Conservation (phyloP, 2,888 invertebrate species). For the Hartigia nigra region DNA sequence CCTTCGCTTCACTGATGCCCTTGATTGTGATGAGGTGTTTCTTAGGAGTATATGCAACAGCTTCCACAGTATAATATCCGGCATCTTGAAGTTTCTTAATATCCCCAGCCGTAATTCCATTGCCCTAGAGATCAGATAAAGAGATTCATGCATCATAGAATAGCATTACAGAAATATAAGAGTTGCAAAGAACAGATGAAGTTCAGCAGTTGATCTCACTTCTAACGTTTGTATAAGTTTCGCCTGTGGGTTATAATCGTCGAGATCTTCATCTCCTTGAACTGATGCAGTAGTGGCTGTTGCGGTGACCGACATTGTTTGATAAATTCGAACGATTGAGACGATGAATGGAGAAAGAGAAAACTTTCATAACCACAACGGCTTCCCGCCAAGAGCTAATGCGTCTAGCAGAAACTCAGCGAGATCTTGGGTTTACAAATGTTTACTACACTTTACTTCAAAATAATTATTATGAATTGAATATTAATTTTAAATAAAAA, state of each 20-base stretch:
- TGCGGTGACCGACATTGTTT: constrained; percentile 20
- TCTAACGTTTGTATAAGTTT: constrained; percentile 56
- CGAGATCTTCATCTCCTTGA: constrained; percentile 46
- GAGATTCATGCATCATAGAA: neutral
- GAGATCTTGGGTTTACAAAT: neutral
- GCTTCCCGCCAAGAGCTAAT: neutral
- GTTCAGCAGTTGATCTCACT: constrained; percentile 32
- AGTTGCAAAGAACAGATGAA: neutral
- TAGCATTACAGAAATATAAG: neutral
- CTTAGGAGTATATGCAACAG: constrained; percentile 94
- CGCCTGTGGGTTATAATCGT: constrained; percentile 45
- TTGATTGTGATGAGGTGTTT: constrained; percentile 89
- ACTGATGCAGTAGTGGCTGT: constrained; percentile 43
- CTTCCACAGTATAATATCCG: constrained; percentile 94
- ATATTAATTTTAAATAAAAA: neutral
- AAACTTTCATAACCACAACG: neutral
- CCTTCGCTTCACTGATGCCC: constrained; percentile 97
- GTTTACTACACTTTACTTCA: neutral
- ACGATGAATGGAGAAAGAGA: neutral
- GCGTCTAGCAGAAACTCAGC: neutral
- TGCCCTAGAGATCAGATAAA: constrained; percentile 73
- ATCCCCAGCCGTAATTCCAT: constrained; percentile 91
- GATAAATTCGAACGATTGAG: neutral
- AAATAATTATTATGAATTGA: neutral
- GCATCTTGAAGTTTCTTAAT: constrained; percentile 93